A percentile compares a stretch with the other conserved stretches of the same genome.
Evolutionary conservation across 2,888 invertebrate genomes (phyloP).

Genomic region (Andrena dorsata): DNA sequence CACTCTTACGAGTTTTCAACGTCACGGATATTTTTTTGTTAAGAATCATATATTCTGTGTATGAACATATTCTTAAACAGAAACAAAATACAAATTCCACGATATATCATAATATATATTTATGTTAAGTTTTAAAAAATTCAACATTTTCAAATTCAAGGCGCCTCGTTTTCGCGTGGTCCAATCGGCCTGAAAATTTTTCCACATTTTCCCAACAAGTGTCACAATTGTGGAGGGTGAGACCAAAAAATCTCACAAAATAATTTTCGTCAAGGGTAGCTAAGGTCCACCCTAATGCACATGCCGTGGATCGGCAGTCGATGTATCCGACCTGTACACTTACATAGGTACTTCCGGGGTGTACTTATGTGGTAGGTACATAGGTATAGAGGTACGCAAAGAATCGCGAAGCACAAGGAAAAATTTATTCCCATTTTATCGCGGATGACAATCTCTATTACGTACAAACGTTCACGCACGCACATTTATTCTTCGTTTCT

Average conservation of each 20-base stretch:
- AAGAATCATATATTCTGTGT: too few relatives aligned
- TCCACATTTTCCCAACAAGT: too few relatives aligned
- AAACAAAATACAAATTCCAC: too few relatives aligned
- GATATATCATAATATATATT: too few relatives aligned
- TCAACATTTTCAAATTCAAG: too few relatives aligned
- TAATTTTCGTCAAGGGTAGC: background rate
- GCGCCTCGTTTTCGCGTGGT: too few relatives aligned
- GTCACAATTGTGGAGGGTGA: too few relatives aligned
- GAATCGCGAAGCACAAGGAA: background rate
- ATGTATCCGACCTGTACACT: background rate
- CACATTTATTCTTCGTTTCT: slow-evolving; percentile 15
- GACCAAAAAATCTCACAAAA: background rate
- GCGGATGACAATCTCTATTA: slow-evolving; percentile 67
- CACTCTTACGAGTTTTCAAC: too few relatives aligned
- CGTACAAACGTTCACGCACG: slow-evolving; percentile 32
- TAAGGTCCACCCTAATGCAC: background rate
- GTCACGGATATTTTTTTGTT: too few relatives aligned
- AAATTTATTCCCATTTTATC: slow-evolving; percentile 33
- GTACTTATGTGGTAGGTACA: background rate
- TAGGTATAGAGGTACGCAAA: slow-evolving; percentile 1
- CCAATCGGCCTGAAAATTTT: too few relatives aligned
- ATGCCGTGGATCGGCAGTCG: background rate
- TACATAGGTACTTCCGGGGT: background rate
- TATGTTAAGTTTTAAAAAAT: too few relatives aligned
- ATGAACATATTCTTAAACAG: too few relatives aligned